phyloP scores from a whole-genome alignment of 1,140 invertebrate genomes.

The Apis laboriosa region DNA sequence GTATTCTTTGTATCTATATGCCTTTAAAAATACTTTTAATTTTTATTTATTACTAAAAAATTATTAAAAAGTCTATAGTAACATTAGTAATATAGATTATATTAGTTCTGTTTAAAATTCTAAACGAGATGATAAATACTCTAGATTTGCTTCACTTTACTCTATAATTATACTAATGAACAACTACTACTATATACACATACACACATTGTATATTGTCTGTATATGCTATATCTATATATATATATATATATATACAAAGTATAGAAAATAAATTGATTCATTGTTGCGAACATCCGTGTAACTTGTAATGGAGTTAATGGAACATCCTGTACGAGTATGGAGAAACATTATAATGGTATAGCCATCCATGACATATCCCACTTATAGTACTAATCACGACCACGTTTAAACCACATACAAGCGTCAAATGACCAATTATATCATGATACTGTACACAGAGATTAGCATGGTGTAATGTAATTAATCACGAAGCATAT shows the following conservation, averaged over 20 bases:
- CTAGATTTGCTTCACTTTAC: too few relatives aligned
- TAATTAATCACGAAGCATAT: constrained; percentile 58
- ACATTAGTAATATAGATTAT: too few relatives aligned
- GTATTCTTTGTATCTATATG: neutral
- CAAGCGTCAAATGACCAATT: constrained; percentile 56
- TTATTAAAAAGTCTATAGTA: too few relatives aligned
- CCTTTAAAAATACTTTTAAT: neutral
- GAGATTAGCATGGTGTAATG: constrained; percentile 43
- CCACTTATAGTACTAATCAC: constrained; percentile 58
- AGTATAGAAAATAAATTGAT: neutral
- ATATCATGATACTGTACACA: constrained; percentile 41
- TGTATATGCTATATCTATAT: too few relatives aligned
- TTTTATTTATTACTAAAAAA: neutral
- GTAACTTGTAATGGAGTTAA: constrained; percentile 7
- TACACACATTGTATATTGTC: too few relatives aligned
- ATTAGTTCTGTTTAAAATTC: too few relatives aligned
- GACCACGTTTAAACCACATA: constrained; percentile 56
- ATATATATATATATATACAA: too few relatives aligned
- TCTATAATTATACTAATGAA: too few relatives aligned
- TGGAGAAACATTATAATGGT: constrained; percentile 48
- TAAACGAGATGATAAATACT: too few relatives aligned
- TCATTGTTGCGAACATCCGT: neutral
- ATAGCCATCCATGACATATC: constrained; percentile 43
- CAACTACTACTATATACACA: too few relatives aligned
- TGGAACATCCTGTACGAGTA: constrained; percentile 8